These are phyloP conservation scores for Danio aesculapii DNA, from an alignment of 2,797 vertebrate genomes.

Conservation along the genomic window DNA sequence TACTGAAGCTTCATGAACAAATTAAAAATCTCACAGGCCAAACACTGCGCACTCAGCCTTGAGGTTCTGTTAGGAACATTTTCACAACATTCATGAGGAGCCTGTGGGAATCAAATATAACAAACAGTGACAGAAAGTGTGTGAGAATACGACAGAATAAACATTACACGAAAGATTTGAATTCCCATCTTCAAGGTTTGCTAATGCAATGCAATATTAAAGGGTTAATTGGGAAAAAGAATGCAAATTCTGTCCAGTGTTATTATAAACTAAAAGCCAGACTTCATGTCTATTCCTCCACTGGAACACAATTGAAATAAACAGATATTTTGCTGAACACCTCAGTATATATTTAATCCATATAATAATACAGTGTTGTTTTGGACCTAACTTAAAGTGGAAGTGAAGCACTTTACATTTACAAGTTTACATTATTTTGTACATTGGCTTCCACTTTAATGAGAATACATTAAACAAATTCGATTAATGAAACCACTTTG, in stretches of 20 bases:
- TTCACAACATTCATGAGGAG: not conserved
- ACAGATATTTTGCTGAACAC: not conserved
- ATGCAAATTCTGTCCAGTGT: not conserved
- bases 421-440: no score
- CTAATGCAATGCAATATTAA: not conserved
- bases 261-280: not conserved
- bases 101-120: not conserved
- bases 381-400: no score
- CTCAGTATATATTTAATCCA: no score
- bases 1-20: not conserved
- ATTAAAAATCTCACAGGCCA: slow-evolving; percentile 17
- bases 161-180: not conserved
- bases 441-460: no score
- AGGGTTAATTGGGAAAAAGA: not conserved
- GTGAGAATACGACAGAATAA: not conserved
- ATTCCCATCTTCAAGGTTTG: not conserved
- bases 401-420: no score
- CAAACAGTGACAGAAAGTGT: not conserved
- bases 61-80: not conserved
- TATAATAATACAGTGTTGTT: no score
- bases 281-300: no score
- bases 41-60: slow-evolving; percentile 2
- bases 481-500: no score
- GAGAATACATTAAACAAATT: no score
- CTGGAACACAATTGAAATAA: not conserved